Evolutionary conservation across 2,888 invertebrate species (phyloP), one percentile per base, ranked within the genome.

Genomic region (Stegana nigrithorax): DNA sequence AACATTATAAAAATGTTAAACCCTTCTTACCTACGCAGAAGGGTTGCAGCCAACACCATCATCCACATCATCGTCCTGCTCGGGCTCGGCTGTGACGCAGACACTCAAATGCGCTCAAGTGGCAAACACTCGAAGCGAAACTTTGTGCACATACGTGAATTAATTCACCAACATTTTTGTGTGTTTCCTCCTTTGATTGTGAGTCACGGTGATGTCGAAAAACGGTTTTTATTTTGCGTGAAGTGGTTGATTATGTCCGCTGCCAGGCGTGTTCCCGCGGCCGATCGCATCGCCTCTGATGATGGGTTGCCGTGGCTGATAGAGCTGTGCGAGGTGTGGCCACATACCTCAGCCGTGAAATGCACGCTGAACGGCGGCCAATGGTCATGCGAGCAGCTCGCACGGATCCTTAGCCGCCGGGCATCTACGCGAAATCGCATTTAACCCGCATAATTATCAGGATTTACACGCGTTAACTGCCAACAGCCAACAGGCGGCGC

Each of bases 381-480:
- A 58, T 44, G 67, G 70, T 78, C 72, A 75, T 39, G 17, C 6
- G 14, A 26, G 8, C 26, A n/a, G 25, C 8, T 51, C 25, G 25
- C 26, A 51, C 26, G 10, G n/a, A n/a, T n/a, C n/a, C n/a, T n/a
- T 51, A 14, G n/a, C 14, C n/a, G 19, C 45, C 5, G 23, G 23
- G 12, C 21, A 21, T 45, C 45, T 23, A 6, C 19, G 29, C 27
- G 17, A 32, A 53, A 73, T 70, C 69, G 51, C 19, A 69, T 68
- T 70, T 75, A 78, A 76, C 80, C 78, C 78, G 78, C 78, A 78
- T 78, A 78, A 78, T 78, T 78, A 71, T 78, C 78, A 67, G 72
- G 75, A 80, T 78, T 80, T 76, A 75, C 74, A 78, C 78, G 76
- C 78, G 25, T 63, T 59, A 47, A 36, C n/a, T 39, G n/a, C n/a